Evolutionary conservation across 2,888 invertebrate genomes (phyloP).

Genomic region (Operophtera brumata): DNA sequence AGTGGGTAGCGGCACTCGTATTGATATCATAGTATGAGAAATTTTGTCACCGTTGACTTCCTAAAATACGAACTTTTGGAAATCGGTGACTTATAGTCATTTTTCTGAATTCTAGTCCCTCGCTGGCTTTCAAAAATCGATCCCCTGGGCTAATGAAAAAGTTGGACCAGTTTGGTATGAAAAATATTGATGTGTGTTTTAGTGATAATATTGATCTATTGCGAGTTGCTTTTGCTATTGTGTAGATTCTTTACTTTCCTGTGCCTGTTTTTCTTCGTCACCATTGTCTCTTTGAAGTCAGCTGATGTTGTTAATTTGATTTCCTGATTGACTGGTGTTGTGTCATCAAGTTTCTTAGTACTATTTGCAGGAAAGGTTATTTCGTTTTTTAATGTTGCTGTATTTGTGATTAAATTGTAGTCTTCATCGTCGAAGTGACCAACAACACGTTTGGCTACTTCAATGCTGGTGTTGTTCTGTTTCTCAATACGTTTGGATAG

Average conservation of each 20-base stretch:
- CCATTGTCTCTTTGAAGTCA: constrained; percentile 22
- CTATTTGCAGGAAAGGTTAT: background rate
- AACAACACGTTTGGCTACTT: constrained; percentile 45
- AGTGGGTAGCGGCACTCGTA: too few relatives aligned
- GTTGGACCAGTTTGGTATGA: too few relatives aligned
- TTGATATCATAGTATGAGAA: too few relatives aligned
- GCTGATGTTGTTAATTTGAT: constrained; percentile 7
- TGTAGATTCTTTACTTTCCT: constrained; percentile 39
- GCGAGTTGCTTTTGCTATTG: constrained; percentile 40
- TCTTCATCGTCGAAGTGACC: constrained; percentile 21
- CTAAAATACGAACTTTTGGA: too few relatives aligned
- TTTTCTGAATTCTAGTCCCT: too few relatives aligned
- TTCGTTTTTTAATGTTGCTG: background rate
- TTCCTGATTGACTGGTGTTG: background rate
- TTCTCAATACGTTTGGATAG: constrained; percentile 56
- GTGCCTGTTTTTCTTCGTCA: constrained; percentile 44
- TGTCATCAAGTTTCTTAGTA: background rate
- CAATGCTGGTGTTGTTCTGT: constrained; percentile 57
- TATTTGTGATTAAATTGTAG: background rate
- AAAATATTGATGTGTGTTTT: too few relatives aligned
- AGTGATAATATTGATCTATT: background rate
- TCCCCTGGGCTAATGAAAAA: too few relatives aligned
- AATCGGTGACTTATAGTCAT: too few relatives aligned
- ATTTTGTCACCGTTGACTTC: too few relatives aligned
- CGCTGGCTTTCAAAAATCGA: too few relatives aligned